Evolutionary conservation across 2,113 vertebrate genomes (phyloP).

Genomic region (Triplophysa rosa): DNA sequence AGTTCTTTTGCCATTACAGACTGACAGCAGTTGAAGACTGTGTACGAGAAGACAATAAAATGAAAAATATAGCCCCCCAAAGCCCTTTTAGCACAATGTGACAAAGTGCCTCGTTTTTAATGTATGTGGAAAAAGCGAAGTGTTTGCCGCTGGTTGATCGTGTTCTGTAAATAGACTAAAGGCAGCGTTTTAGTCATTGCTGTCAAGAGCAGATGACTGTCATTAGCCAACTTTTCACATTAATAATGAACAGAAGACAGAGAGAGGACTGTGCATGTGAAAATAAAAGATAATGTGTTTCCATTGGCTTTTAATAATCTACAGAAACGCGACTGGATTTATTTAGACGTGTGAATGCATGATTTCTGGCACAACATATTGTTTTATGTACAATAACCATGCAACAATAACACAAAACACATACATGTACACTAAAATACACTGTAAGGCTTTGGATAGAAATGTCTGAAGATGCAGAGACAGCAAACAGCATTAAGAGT

Average conservation of each 20-base stretch:
- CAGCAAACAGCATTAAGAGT: neutral
- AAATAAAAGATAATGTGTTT: neutral
- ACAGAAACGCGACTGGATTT: no score
- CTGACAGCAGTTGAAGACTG: neutral
- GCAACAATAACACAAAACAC: no score
- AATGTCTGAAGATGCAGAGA: no score
- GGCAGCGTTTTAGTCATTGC: neutral
- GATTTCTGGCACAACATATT: no score
- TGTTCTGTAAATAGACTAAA: slow-evolving; percentile 1
- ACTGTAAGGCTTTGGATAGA: no score
- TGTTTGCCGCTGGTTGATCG: neutral
- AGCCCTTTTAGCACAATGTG: slow-evolving; percentile 19
- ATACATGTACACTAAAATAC: no score
- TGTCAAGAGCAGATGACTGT: neutral
- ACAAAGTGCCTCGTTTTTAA: slow-evolving; percentile 13
- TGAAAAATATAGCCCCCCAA: slow-evolving; percentile 13
- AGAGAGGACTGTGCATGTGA: neutral
- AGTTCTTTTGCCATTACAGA: slow-evolving; percentile 13
- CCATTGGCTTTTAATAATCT: neutral
- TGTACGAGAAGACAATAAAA: slow-evolving; percentile 1
- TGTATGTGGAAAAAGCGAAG: neutral
- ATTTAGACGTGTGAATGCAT: no score
- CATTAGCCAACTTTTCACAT: neutral
- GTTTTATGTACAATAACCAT: no score
- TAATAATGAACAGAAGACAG: neutral